A percentile compares a stretch with the other conserved stretches of the same genome.
Evolutionary conservation across 2,797 vertebrate species (phyloP).

Genomic region (Ctenochaetus hawaiiensis): DNA sequence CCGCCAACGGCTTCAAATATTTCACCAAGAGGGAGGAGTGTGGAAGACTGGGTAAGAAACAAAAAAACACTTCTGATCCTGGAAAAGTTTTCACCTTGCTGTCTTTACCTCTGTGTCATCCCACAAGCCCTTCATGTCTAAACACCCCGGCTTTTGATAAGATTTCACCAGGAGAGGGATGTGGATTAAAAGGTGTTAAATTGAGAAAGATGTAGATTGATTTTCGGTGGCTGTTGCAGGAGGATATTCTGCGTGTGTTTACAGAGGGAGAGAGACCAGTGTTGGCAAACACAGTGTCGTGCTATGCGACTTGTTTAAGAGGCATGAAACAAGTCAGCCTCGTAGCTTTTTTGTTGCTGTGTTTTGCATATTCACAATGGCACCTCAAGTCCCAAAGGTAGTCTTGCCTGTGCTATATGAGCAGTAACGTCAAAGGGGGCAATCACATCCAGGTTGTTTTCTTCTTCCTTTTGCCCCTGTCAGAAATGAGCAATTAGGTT

Average conservation of each 20-base stretch:
- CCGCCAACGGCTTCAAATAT: constrained; percentile 98
- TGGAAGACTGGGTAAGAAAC: constrained; percentile 91
- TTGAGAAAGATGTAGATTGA: constrained; percentile 65
- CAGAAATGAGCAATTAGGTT: constrained; percentile 89
- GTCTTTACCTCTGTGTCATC: background rate
- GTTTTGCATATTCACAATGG: constrained; percentile 75
- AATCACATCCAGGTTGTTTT: constrained; percentile 86
- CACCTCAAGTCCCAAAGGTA: constrained; percentile 71
- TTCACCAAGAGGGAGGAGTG: constrained; percentile 99
- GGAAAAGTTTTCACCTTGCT: constrained; percentile 5
- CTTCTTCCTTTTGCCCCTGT: constrained; percentile 87
- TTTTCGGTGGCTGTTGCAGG: constrained; percentile 59
- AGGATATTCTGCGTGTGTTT: constrained; percentile 67
- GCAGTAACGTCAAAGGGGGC: constrained; percentile 78
- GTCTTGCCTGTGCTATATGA: constrained; percentile 65
- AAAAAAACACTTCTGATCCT: constrained; percentile 7
- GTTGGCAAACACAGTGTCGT: constrained; percentile 69
- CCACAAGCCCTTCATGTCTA: background rate
- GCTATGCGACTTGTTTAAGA: constrained; percentile 66
- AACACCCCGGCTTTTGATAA: constrained; percentile 29
- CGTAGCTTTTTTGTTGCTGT: constrained; percentile 56
- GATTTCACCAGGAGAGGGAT: constrained; percentile 36
- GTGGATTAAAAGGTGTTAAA: constrained; percentile 62
- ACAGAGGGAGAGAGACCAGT: constrained; percentile 65
- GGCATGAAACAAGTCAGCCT: constrained; percentile 68